A percentile compares a stretch with the other conserved stretches of the same genome.
These are phyloP conservation scores for Pycnomerus fuliginosus DNA, from an alignment of 2,888 invertebrate species.

Conservation along the genomic window DNA sequence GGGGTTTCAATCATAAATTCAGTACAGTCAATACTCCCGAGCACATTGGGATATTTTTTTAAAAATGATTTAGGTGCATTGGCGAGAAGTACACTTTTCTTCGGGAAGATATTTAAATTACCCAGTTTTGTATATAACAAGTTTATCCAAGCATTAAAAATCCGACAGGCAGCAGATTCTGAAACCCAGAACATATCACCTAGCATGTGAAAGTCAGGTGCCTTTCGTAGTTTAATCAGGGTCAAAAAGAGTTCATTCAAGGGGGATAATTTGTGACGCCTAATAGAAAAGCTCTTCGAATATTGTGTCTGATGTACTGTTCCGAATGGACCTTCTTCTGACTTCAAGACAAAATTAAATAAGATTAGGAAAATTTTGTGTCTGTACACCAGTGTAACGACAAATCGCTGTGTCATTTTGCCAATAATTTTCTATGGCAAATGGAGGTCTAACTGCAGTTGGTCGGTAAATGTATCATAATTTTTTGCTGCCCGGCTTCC, in stretches of 20 bases:
- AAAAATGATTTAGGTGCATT: constrained; percentile 21
- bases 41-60: constrained; percentile 18
- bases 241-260: constrained; percentile 7
- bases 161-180: not conserved
- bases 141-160: constrained; percentile 7
- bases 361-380: constrained; percentile 1
- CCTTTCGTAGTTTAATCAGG: constrained; percentile 1
- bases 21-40: constrained; percentile 27
- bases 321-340: too few relatives aligned
- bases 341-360: constrained; percentile 3
- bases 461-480: too few relatives aligned
- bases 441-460: too few relatives aligned
- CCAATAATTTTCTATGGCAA: too few relatives aligned
- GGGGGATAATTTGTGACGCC: constrained; percentile 1
- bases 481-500: too few relatives aligned
- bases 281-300: not conserved
- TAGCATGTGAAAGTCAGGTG: constrained; percentile 1
- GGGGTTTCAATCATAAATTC: constrained; percentile 24
- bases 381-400: too few relatives aligned
- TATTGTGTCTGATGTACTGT: not conserved
- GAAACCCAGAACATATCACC: constrained; percentile 3
- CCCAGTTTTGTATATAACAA: constrained; percentile 13
- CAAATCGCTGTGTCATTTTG: too few relatives aligned
- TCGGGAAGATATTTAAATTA: constrained; percentile 20
- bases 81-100: constrained; percentile 16